A percentile compares a stretch with the other conserved stretches of the same genome.
These are phyloP conservation scores for Xiphias gladius DNA, from an alignment of 2,113 vertebrate genomes.

Conservation along the genomic window DNA sequence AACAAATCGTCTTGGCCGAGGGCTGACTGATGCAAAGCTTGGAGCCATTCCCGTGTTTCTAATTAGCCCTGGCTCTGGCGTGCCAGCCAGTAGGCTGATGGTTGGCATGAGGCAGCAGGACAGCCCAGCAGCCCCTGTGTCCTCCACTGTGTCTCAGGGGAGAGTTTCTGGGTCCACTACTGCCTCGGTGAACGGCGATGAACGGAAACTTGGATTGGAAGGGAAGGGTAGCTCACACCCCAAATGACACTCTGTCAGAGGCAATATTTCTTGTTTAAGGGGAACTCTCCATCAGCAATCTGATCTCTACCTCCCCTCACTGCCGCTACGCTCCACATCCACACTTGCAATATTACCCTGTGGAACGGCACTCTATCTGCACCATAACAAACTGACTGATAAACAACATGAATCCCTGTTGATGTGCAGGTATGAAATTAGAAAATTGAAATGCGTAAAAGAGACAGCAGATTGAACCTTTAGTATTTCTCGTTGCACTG, in stretches of 20 bases:
- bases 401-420: slow-evolving; percentile 20
- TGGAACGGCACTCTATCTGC: slow-evolving; percentile 2
- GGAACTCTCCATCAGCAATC: slow-evolving; percentile 49
- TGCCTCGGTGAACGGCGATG: slow-evolving; percentile 32
- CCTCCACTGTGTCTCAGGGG: slow-evolving; percentile 53
- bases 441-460: not conserved
- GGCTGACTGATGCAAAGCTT: slow-evolving; percentile 53
- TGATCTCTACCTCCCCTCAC: slow-evolving; percentile 13
- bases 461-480: slow-evolving; percentile 4
- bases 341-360: slow-evolving; percentile 1
- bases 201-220: slow-evolving; percentile 52
- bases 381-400: slow-evolving; percentile 30
- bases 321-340: slow-evolving; percentile 31
- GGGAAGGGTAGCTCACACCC: slow-evolving; percentile 56
- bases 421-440: slow-evolving; percentile 29
- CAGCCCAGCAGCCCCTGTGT: slow-evolving; percentile 73
- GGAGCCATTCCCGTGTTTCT: slow-evolving; percentile 61
- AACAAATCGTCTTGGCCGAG: slow-evolving; percentile 63
- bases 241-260: slow-evolving; percentile 50
- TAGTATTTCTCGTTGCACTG: not conserved
- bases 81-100: slow-evolving; percentile 56
- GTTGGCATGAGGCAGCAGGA: slow-evolving; percentile 71
- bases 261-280: slow-evolving; percentile 53
- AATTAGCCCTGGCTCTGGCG: slow-evolving; percentile 64
- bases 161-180: slow-evolving; percentile 37